Percentiles rank a stretch among this genome's conserved stretches.
Conservation (phyloP, 2,113 vertebrate species). For the Pontoporia blainvillei region DNA sequence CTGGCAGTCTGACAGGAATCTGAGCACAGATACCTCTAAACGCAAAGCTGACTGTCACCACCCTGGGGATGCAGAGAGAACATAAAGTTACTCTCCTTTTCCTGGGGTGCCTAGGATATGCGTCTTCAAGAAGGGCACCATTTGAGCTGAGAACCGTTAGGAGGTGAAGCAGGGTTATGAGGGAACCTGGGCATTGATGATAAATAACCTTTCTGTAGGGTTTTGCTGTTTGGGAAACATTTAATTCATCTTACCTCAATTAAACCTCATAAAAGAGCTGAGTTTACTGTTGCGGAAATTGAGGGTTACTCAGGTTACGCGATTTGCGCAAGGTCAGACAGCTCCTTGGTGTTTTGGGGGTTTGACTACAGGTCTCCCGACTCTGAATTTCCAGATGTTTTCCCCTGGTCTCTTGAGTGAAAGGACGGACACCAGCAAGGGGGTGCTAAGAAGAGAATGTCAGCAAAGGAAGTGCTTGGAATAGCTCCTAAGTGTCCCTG, state of each 20-base stretch:
- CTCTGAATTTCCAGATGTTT: neutral
- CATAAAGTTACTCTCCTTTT: neutral
- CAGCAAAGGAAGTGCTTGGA: neutral
- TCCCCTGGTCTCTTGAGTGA: neutral
- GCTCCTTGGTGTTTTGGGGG: neutral
- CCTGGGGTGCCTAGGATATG: neutral
- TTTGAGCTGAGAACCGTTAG: neutral
- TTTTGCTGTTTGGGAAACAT: neutral
- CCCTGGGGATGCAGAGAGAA: neutral
- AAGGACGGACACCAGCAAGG: neutral
- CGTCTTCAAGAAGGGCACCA: neutral
- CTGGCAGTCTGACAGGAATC: neutral
- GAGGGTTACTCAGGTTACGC: neutral
- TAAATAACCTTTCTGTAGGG: neutral
- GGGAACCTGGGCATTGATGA: neutral
- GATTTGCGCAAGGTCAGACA: neutral
- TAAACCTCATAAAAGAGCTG: neutral
- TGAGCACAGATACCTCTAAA: neutral
- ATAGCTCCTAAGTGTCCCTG: neutral
- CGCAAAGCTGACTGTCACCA: neutral
- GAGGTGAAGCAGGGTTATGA: neutral
- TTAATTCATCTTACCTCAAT: neutral
- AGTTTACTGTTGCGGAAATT: neutral
- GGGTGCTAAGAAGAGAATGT: neutral
- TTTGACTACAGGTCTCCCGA: neutral